Conservation (phyloP, 2,113 vertebrate genomes). For the Pelecanoides urinatrix region DNA sequence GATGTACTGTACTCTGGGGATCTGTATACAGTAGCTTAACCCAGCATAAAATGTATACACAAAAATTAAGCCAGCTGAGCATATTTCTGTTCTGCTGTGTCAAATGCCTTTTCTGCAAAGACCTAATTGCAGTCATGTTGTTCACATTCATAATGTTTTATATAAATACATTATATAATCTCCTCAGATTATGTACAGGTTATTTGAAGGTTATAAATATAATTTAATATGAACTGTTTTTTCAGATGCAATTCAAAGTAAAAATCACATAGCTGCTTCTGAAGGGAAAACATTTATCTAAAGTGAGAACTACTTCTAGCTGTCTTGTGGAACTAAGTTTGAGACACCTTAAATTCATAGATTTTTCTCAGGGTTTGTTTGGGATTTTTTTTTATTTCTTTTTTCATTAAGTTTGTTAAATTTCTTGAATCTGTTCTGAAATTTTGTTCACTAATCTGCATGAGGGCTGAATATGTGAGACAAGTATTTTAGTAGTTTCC, state of each 20-base stretch:
- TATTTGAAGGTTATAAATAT: background rate
- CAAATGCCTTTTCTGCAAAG: slow-evolving; percentile 16
- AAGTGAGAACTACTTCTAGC: background rate
- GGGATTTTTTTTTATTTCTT: background rate
- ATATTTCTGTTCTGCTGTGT: slow-evolving; percentile 50
- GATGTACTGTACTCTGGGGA: background rate
- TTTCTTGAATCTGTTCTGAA: background rate
- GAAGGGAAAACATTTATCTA: background rate
- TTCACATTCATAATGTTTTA: background rate
- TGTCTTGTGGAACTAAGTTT: background rate
- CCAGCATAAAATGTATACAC: background rate
- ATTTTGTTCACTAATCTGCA: background rate
- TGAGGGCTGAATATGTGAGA: background rate
- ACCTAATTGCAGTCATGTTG: background rate
- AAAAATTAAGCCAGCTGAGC: slow-evolving; percentile 5
- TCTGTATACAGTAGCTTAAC: background rate
- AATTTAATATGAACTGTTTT: background rate
- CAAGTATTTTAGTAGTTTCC: background rate
- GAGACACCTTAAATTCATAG: background rate
- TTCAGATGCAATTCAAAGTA: background rate
- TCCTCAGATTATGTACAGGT: background rate
- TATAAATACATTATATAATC: slow-evolving; percentile 37
- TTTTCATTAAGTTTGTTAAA: background rate
- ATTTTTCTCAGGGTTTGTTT: background rate
- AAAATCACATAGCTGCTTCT: background rate